These are phyloP conservation scores for Noctuana brunneofusca DNA, from an alignment of 2,888 invertebrate species.

Conservation along the genomic window DNA sequence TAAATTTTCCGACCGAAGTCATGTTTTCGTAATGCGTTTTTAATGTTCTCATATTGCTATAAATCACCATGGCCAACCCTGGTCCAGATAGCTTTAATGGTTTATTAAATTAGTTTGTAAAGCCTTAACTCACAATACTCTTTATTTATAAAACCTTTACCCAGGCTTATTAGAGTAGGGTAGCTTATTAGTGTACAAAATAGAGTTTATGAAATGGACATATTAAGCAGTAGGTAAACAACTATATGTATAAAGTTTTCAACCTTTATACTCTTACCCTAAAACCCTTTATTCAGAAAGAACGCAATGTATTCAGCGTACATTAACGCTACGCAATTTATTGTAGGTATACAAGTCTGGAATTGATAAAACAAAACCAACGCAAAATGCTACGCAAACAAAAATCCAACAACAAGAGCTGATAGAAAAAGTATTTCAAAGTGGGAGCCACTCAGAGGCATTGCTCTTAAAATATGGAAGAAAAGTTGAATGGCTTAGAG, in stretches of 20 bases:
- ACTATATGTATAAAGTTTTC: too few species aligned
- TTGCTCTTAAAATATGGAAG: constrained; percentile 66
- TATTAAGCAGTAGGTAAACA: too few species aligned
- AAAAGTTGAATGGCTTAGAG: constrained; percentile 69
- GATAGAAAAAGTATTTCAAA: constrained; percentile 46
- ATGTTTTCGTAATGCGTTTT: constrained; percentile 83
- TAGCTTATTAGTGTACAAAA: too few species aligned
- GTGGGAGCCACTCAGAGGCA: constrained; percentile 47
- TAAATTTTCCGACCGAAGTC: constrained; percentile 78
- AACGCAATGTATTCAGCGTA: not conserved
- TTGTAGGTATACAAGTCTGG: constrained; percentile 26
- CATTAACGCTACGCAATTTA: constrained; percentile 2
- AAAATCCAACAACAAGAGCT: constrained; percentile 31
- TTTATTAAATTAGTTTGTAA: constrained; percentile 71
- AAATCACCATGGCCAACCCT: constrained; percentile 78
- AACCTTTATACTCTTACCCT: too few species aligned
- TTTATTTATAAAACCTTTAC: not conserved
- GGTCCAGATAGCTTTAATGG: constrained; percentile 82
- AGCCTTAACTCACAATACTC: constrained; percentile 51
- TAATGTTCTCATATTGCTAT: constrained; percentile 82
- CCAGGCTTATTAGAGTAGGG: not conserved
- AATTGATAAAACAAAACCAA: constrained; percentile 30
- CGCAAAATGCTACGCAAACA: constrained; percentile 28
- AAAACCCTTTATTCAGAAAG: not conserved
- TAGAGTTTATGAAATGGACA: too few species aligned